A percentile compares a stretch with the other conserved stretches of the same genome.
These are phyloP conservation scores for Athetis lepigone DNA, from an alignment of 2,888 invertebrate species.

Conservation along the genomic window DNA sequence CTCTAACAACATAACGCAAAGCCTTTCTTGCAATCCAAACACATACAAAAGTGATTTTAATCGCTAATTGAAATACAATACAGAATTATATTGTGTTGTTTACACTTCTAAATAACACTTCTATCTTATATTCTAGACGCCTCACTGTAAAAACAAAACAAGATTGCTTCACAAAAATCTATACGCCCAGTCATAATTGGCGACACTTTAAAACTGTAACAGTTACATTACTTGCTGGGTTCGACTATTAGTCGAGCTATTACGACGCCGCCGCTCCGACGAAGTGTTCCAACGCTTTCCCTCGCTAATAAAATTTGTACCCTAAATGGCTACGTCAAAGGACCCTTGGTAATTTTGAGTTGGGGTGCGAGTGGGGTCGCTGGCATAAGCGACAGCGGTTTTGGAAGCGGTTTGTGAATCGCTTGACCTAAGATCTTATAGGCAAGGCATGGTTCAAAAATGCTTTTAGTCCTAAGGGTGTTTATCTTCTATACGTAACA, in stretches of 20 bases:
- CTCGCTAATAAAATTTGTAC: slow-evolving; percentile 75
- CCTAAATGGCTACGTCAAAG: slow-evolving; percentile 77
- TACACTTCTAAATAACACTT: too few species aligned
- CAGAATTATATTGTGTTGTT: too few species aligned
- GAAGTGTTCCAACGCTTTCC: slow-evolving; percentile 61
- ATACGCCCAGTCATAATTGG: slow-evolving; percentile 52
- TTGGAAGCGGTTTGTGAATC: background rate
- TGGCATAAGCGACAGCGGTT: slow-evolving; percentile 41
- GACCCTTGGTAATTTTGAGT: slow-evolving; percentile 63
- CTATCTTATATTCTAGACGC: too few species aligned
- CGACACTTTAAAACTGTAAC: slow-evolving; percentile 62
- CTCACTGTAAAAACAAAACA: slow-evolving; percentile 13
- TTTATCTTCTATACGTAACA: too few species aligned
- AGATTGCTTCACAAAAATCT: slow-evolving; percentile 15
- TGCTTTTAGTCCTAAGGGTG: too few species aligned
- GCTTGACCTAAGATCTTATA: background rate
- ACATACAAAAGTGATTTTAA: too few species aligned
- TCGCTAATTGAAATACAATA: too few species aligned
- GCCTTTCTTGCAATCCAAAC: too few species aligned
- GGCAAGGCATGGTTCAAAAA: too few species aligned
- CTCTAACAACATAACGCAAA: too few species aligned
- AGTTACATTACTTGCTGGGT: slow-evolving; percentile 49
- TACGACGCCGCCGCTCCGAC: slow-evolving; percentile 53
- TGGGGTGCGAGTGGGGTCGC: slow-evolving; percentile 44
- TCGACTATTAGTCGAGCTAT: slow-evolving; percentile 61